Base-by-base conservation (phyloP, 2,797 vertebrate genomes). In the Columba guinea region DNA sequence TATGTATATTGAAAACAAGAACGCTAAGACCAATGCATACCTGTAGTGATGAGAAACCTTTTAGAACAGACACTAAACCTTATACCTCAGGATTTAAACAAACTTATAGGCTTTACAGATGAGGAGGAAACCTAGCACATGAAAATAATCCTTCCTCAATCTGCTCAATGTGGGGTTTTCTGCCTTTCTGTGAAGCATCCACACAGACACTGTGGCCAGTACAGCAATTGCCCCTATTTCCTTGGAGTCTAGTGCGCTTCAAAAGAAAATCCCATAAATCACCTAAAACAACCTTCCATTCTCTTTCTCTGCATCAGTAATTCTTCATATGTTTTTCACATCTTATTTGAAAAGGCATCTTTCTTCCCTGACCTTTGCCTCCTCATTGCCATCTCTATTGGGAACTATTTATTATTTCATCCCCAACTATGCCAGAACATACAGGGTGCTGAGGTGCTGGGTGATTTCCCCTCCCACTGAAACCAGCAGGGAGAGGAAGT, bases 331-430 rank as follows among this genome's bases (percentile, higher is more conserved):
- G 35, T 79, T 81, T 94, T 90, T 91, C 65, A 65, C 68, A 83
- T 77, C 51, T 76, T 82, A 34, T 46, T 11, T 59, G 64, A 92
- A 95, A 89, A 49, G 20, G 68, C 44, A 87, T 65, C 51, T 68
- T 83, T 89, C 74, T 81, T 90, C 56, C 68, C 84, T 89, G 92
- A 93, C 71, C 77, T 96, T 87, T 92, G 84, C 12, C 41, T 92
- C 51, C 39, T 90, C 44, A 83, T 89, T 95, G 88, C 91, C 68
- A 76, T 87, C n/a, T 87, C 19, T 3, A 37, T 74, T 37, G 44
- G 27, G 60, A 41, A 27, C 34, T 44, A 89, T 86, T 84, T 84
- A 84, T 92, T 86, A 86, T 84, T 93, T 76, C 49, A 90, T n/a
- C 60, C 69, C 52, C 41, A 81, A 62, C 69, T 60, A 69, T 2